These are phyloP conservation scores for Periophthalmus modestus DNA, from an alignment of 2,113 vertebrate species.

Conservation along the genomic window DNA sequence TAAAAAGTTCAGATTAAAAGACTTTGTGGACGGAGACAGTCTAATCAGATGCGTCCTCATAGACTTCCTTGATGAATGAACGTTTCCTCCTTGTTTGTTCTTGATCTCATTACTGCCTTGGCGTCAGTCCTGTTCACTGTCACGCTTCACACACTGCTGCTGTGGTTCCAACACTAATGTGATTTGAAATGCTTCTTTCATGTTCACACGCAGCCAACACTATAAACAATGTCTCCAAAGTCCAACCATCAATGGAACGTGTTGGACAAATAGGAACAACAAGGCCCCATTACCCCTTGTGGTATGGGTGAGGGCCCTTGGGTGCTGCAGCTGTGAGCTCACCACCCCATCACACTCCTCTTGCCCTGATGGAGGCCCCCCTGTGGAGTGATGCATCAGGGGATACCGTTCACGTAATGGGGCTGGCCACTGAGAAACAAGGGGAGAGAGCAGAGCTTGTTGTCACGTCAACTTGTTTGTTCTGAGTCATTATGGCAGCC, in stretches of 20 bases:
- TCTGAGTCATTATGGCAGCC: slow-evolving; percentile 1
- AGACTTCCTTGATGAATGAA: neutral
- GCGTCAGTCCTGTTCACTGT: slow-evolving; percentile 25
- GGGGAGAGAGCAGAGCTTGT: slow-evolving; percentile 33
- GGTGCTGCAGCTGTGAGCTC: slow-evolving; percentile 27
- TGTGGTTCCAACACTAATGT: slow-evolving; percentile 25
- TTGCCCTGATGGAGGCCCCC: slow-evolving; percentile 13
- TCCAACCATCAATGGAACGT: neutral
- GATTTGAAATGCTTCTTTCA: slow-evolving; percentile 11
- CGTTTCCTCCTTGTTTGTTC: slow-evolving; percentile 18
- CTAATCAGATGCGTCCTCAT: neutral
- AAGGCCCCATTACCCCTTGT: slow-evolving; percentile 41
- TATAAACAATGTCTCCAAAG: neutral
- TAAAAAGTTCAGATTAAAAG: neutral
- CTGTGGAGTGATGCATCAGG: slow-evolving; percentile 28
- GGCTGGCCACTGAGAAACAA: slow-evolving; percentile 26
- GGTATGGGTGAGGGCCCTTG: slow-evolving; percentile 30
- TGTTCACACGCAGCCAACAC: neutral
- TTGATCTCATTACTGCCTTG: slow-evolving; percentile 35
- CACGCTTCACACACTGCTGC: slow-evolving; percentile 21
- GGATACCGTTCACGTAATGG: slow-evolving; percentile 40
- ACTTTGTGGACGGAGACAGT: neutral
- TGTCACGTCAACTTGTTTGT: neutral
- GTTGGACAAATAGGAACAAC: slow-evolving; percentile 24
- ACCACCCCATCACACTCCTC: slow-evolving; percentile 14